Evolutionary conservation across 1,140 invertebrate genomes (phyloP).

Genomic region (Ceratina calcarata): DNA sequence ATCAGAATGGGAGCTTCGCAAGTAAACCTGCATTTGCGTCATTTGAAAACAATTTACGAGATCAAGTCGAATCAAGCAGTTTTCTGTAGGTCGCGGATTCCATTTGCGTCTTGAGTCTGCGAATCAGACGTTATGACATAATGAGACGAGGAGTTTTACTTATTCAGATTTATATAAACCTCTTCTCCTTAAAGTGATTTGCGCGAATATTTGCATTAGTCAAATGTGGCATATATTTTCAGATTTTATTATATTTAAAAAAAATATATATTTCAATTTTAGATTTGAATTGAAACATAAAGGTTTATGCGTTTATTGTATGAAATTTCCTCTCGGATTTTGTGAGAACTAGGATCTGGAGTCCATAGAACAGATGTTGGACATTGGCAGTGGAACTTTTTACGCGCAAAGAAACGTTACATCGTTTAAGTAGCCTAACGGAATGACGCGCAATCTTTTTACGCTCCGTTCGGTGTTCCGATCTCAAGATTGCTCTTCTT

Average conservation of each 20-base stretch:
- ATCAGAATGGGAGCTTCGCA: neutral
- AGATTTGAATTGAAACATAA: no score
- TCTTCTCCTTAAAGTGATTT: slow-evolving; percentile 23
- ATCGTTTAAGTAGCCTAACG: slow-evolving; percentile 17
- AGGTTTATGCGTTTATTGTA: no score
- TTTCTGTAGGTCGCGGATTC: neutral
- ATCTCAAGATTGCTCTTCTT: neutral
- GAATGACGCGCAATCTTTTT: slow-evolving; percentile 5
- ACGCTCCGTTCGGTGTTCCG: neutral
- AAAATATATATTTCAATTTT: no score
- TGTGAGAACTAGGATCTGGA: no score
- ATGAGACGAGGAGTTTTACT: neutral
- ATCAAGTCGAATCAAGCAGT: neutral
- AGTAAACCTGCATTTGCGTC: neutral
- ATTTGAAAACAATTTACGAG: neutral
- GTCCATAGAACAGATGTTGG: no score
- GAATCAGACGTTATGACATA: neutral
- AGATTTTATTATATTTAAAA: no score
- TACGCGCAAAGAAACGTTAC: slow-evolving; percentile 4
- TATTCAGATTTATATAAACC: slow-evolving; percentile 4
- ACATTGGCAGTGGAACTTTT: neutral
- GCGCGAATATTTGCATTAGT: slow-evolving; percentile 20
- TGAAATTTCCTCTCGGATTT: no score
- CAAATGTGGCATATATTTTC: neutral
- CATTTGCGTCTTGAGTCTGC: neutral